These are phyloP conservation scores for Mesorhabditis belari DNA, from an alignment of 2,888 invertebrate species.

Conservation along the genomic window DNA sequence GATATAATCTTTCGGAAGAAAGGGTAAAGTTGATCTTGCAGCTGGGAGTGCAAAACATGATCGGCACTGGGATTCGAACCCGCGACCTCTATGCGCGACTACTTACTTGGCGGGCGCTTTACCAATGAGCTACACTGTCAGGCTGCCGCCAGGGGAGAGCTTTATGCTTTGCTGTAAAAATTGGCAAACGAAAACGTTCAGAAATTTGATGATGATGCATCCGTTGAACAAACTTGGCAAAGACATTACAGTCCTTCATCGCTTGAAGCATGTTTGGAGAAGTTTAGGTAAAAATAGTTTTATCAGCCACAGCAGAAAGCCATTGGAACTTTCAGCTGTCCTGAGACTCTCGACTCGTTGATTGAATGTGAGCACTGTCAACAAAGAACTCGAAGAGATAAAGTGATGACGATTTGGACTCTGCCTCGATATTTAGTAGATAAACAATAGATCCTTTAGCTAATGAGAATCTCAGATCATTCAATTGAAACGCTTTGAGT, in stretches of 20 bases:
- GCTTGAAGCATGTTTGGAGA: conserved; percentile 70
- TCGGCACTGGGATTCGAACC: no score
- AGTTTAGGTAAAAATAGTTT: conserved; percentile 62
- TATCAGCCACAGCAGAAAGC: background rate
- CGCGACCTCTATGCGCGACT: no score
- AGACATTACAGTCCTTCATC: conserved; percentile 76
- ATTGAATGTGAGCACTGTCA: conserved; percentile 62
- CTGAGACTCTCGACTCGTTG: conserved; percentile 67
- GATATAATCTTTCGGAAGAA: background rate
- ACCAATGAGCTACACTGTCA: no score
- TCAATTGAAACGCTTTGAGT: conserved; percentile 85
- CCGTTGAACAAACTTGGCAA: conserved; percentile 67
- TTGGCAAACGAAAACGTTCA: conserved; percentile 54
- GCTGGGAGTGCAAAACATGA: no score
- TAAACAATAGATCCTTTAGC: no score
- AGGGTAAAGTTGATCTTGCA: no score
- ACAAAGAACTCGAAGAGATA: conserved; percentile 75
- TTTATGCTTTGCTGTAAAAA: no score
- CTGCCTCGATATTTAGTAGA: conserved; percentile 77
- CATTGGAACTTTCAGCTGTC: conserved; percentile 59
- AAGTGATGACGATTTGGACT: conserved; percentile 84
- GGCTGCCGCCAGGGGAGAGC: no score
- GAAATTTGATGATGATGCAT: conserved; percentile 71
- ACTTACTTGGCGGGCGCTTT: no score
- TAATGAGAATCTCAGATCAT: conserved; percentile 65